Conservation (phyloP, 2,888 invertebrate species). For the Chloroclystis v-ata region DNA sequence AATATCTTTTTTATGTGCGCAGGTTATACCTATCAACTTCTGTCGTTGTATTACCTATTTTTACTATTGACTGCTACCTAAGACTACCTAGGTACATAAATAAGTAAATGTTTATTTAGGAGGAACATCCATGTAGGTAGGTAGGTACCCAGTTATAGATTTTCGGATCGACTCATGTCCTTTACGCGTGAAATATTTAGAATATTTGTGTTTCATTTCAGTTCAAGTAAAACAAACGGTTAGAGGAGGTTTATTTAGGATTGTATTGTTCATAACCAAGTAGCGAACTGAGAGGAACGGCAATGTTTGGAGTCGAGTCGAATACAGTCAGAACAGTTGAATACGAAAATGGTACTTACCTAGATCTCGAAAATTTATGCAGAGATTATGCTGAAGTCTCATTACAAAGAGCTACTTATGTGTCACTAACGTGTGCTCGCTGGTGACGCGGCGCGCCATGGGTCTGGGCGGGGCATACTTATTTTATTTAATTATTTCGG, state of each 20-base stretch:
- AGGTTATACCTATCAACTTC: no score
- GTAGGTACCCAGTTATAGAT: neutral
- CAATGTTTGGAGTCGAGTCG: slow-evolving; percentile 1
- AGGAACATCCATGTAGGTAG: neutral
- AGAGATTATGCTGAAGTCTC: no score
- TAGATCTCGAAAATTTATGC: no score
- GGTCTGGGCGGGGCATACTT: no score
- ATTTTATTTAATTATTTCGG: no score
- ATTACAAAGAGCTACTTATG: no score
- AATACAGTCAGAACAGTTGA: neutral
- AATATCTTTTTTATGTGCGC: no score
- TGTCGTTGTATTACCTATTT: no score
- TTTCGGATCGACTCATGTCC: no score
- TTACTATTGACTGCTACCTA: no score
- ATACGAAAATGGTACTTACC: neutral
- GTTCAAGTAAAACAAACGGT: slow-evolving; percentile 12
- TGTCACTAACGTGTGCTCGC: no score
- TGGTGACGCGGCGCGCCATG: no score
- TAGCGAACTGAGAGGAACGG: slow-evolving; percentile 3
- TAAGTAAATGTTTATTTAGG: neutral
- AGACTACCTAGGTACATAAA: neutral
- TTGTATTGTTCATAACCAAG: slow-evolving; percentile 18
- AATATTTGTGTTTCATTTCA: slow-evolving; percentile 19
- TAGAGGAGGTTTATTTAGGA: slow-evolving; percentile 20
- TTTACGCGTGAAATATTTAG: neutral